phyloP scores from a whole-genome alignment of 2,888 invertebrate species.

The Branchipolynoe longqiensis region DNA sequence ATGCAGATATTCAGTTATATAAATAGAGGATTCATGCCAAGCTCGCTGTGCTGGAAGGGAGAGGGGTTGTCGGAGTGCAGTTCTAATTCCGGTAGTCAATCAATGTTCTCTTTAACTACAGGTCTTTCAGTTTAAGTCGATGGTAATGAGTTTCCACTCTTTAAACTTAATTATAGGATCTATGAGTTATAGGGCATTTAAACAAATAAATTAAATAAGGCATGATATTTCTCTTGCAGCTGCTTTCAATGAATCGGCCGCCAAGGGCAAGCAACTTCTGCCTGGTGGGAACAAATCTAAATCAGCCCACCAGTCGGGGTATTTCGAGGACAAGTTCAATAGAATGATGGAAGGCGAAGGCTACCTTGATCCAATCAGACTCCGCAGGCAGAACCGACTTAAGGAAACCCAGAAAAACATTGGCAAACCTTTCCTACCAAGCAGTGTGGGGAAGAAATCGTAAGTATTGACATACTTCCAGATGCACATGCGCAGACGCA shows the following conservation, averaged over 20 bases:
- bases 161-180: too few species aligned
- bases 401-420: slow-evolving; percentile 80
- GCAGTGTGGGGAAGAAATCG: slow-evolving; percentile 80
- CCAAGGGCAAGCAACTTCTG: slow-evolving; percentile 81
- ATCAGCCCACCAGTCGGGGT: slow-evolving; percentile 79
- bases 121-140: too few species aligned
- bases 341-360: slow-evolving; percentile 80
- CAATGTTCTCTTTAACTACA: too few species aligned
- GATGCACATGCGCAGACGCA: too few species aligned
- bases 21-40: too few species aligned
- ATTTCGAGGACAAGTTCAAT: slow-evolving; percentile 79
- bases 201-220: too few species aligned
- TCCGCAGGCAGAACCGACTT: slow-evolving; percentile 75
- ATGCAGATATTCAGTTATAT: too few species aligned
- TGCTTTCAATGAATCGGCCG: slow-evolving; percentile 78
- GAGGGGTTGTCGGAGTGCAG: too few species aligned
- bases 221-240: slow-evolving; percentile 68
- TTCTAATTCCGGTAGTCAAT: too few species aligned
- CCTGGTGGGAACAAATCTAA: slow-evolving; percentile 79
- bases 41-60: too few species aligned
- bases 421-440: slow-evolving; percentile 81
- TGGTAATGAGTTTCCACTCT: too few species aligned
- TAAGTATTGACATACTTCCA: slow-evolving; percentile 73
- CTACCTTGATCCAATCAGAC: slow-evolving; percentile 80
- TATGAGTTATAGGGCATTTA: too few species aligned